phyloP scores from a whole-genome alignment of 2,797 vertebrate species.

The Tragopan temminckii region DNA sequence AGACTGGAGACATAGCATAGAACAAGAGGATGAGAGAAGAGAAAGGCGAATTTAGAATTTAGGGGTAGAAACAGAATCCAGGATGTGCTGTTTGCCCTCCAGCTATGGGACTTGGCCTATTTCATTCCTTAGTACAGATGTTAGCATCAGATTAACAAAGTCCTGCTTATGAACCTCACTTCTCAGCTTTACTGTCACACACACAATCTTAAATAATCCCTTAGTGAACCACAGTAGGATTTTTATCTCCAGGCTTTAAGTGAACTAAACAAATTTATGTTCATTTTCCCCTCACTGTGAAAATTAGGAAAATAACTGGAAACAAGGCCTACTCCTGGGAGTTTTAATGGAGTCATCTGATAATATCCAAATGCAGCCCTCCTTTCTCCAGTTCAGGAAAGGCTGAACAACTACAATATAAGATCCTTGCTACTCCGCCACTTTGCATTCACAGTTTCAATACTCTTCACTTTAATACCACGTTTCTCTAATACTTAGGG shows the following conservation, averaged over 20 bases:
- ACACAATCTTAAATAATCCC: not conserved
- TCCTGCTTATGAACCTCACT: rapidly evolving
- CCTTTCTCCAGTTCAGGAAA: not conserved
- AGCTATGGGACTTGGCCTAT: not conserved
- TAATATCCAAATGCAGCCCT: not conserved
- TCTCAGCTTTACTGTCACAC: not conserved
- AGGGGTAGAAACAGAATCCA: not conserved
- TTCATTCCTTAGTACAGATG: not conserved
- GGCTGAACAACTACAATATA: not conserved
- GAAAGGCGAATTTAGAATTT: not conserved
- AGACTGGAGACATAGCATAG: rapidly evolving
- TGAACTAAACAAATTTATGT: not conserved
- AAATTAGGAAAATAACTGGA: not conserved
- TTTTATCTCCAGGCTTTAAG: not conserved
- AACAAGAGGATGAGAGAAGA: not conserved
- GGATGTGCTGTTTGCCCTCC: not conserved
- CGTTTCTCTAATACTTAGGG: not conserved
- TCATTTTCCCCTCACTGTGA: not conserved
- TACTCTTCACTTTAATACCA: not conserved
- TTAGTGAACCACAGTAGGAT: not conserved
- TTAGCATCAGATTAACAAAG: not conserved
- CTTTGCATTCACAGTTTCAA: not conserved
- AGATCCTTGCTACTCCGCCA: not conserved
- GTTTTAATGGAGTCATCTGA: not conserved
- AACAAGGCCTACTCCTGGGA: not conserved